Percentiles rank a stretch among this genome's conserved stretches.
Conservation (phyloP, 2,888 invertebrate genomes). For the Mythimna lalbum region DNA sequence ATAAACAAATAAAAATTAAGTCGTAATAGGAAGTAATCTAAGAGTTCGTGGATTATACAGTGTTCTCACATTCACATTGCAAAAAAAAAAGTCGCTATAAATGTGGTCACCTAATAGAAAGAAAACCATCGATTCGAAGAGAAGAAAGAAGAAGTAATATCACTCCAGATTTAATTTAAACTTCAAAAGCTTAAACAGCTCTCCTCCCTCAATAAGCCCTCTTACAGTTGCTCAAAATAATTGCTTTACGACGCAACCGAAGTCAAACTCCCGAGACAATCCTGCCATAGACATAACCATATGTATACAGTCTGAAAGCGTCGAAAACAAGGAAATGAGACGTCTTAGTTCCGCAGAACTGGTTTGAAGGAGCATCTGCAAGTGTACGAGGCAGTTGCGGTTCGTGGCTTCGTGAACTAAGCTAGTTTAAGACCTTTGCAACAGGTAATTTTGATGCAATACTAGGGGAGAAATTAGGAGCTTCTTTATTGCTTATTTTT, state of each 20-base stretch:
- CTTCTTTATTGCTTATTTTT: not conserved
- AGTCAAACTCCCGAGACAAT: constrained; percentile 3
- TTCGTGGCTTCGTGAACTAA: constrained; percentile 12
- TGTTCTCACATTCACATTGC: no score
- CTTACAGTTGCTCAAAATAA: not conserved
- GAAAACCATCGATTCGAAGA: no score
- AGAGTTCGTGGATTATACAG: no score
- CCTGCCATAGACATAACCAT: not conserved
- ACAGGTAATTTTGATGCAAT: constrained; percentile 18
- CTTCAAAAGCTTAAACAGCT: not conserved
- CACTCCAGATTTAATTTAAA: not conserved
- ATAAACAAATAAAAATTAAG: no score
- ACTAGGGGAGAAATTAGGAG: not conserved
- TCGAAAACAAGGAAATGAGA: constrained; percentile 50
- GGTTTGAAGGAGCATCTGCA: constrained; percentile 9
- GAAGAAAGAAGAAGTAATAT: no score
- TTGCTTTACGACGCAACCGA: not conserved
- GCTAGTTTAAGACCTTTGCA: not conserved
- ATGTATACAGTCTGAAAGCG: not conserved
- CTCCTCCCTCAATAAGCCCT: not conserved
- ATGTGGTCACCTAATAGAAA: no score
- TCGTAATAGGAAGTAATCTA: no score
- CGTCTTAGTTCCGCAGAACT: constrained; percentile 20
- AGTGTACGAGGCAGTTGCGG: not conserved
- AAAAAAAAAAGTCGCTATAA: no score